Conservation (phyloP, 1,140 invertebrate species). For the Halesus radiatus region DNA sequence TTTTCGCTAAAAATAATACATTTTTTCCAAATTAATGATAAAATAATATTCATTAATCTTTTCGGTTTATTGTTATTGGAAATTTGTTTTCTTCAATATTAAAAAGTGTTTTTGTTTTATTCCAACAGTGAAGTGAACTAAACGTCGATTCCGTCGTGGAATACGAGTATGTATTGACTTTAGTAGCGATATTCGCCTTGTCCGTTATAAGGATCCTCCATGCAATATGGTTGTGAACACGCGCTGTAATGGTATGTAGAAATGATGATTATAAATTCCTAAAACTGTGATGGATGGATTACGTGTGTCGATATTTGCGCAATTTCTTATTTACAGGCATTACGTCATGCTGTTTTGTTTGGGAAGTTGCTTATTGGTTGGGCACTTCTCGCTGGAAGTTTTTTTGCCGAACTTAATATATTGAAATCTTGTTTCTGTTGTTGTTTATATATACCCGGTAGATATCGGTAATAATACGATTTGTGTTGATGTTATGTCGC, state of each 20-base stretch:
- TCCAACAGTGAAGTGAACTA: not conserved
- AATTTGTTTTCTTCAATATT: too few species aligned
- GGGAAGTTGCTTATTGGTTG: not conserved
- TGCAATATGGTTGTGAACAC: constrained; percentile 15
- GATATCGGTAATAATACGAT: too few species aligned
- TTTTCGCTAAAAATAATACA: too few species aligned
- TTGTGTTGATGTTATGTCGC: too few species aligned
- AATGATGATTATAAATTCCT: too few species aligned
- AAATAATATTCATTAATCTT: too few species aligned
- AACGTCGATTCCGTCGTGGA: not conserved
- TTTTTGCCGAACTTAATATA: not conserved
- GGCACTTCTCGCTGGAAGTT: not conserved
- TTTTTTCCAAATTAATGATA: too few species aligned
- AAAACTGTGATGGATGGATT: not conserved
- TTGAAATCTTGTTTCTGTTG: too few species aligned
- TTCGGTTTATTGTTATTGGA: too few species aligned
- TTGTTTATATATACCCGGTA: too few species aligned
- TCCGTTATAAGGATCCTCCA: not conserved
- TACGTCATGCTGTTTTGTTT: not conserved
- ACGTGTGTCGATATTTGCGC: constrained; percentile 19
- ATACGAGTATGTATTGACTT: not conserved
- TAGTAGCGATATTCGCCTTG: not conserved
- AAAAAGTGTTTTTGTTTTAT: not conserved
- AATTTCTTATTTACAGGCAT: constrained; percentile 17
- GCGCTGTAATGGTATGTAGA: constrained; percentile 4